Conservation (phyloP, 2,797 vertebrate species). For the Enteromius treurensis region DNA sequence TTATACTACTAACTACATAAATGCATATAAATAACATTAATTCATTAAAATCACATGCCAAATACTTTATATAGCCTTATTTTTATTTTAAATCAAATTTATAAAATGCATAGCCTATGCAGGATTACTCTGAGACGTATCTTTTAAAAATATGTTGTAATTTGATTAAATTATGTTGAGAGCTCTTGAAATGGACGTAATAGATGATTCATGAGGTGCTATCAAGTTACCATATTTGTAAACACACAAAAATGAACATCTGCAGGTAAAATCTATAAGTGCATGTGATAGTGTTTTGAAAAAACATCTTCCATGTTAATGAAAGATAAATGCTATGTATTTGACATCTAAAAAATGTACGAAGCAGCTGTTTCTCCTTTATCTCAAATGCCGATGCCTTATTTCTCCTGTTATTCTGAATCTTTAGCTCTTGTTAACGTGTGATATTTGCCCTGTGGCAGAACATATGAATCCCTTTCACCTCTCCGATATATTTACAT, state of each 20-base stretch:
- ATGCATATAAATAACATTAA: neutral
- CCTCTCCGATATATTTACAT: conserved; percentile 84
- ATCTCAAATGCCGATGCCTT: neutral
- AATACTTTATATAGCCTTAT: neutral
- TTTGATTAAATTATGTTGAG: neutral
- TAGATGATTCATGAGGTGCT: neutral
- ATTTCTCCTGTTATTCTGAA: neutral
- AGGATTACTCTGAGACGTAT: neutral
- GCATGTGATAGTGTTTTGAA: neutral
- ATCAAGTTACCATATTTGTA: neutral
- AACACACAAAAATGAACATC: neutral
- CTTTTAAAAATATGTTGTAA: neutral
- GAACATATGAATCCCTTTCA: conserved; percentile 68
- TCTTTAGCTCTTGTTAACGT: conserved; percentile 12
- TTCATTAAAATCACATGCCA: neutral
- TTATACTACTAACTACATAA: neutral
- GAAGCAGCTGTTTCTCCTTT: neutral
- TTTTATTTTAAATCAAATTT: neutral
- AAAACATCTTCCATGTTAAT: neutral
- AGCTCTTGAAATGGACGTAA: neutral
- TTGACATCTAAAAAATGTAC: neutral
- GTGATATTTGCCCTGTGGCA: conserved; percentile 21
- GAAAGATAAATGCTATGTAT: neutral
- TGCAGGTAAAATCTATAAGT: neutral
- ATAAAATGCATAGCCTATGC: neutral